These are phyloP conservation scores for Meloidogyne hapla DNA, from an alignment of 1,140 invertebrate genomes.

Conservation along the genomic window DNA sequence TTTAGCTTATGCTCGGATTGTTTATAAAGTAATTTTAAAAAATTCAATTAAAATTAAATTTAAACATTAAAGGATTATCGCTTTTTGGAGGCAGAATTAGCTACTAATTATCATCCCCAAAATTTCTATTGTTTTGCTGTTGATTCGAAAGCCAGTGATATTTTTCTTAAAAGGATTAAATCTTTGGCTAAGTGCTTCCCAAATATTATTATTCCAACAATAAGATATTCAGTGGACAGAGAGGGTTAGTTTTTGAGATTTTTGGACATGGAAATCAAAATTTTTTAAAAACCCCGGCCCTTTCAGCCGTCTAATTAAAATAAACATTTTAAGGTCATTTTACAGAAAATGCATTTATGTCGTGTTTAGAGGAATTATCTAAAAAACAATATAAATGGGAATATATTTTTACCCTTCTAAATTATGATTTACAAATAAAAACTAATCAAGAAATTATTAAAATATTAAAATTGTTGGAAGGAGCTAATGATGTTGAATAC, in stretches of 20 bases:
- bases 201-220: no score
- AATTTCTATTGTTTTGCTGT: conserved; percentile 34
- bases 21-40: conserved; percentile 33
- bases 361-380: no score
- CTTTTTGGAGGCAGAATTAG: conserved; percentile 31
- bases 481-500: conserved; percentile 19
- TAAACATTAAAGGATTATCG: conserved; percentile 22
- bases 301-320: no score
- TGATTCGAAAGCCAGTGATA: conserved; percentile 24
- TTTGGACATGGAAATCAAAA: no score
- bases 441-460: conserved; percentile 33
- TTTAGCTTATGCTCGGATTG: conserved; percentile 24
- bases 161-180: background rate
- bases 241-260: no score
- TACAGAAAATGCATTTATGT: no score
- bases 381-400: no score
- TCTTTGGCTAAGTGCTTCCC: no score
- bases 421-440: conserved; percentile 24
- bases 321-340: no score
- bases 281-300: no score
- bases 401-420: conserved; percentile 5
- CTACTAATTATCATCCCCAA: conserved; percentile 24
- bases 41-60: conserved; percentile 15
- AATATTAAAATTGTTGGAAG: conserved; percentile 23
- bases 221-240: no score